phyloP scores from a whole-genome alignment of 2,797 vertebrate genomes.

The Silurus aristotelis region DNA sequence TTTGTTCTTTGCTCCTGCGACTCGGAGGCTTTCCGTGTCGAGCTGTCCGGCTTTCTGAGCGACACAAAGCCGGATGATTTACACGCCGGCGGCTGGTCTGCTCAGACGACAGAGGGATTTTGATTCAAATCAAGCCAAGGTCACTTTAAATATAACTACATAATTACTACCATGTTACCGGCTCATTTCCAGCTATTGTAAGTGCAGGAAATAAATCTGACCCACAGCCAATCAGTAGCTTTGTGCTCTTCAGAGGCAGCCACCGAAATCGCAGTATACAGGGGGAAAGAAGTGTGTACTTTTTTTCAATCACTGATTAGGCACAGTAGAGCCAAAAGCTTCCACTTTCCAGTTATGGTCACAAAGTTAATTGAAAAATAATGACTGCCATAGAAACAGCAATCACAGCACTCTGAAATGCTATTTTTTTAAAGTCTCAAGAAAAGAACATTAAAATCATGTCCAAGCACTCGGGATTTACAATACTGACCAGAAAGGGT shows the following conservation, averaged over 20 bases:
- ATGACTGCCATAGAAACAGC: neutral
- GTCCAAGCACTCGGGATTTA: neutral
- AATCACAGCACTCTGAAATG: neutral
- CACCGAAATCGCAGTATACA: neutral
- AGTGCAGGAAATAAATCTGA: conserved; percentile 27
- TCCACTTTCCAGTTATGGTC: neutral
- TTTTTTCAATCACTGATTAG: neutral
- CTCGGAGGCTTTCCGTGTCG: neutral
- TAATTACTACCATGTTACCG: conserved; percentile 10
- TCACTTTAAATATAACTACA: conserved; percentile 35
- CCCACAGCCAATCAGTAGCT: conserved; percentile 1
- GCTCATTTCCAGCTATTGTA: conserved; percentile 32
- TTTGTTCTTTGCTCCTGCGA: neutral
- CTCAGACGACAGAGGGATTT: neutral
- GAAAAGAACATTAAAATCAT: neutral
- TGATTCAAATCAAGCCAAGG: conserved; percentile 17
- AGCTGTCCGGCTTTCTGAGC: neutral
- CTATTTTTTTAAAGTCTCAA: neutral
- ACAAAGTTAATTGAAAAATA: conserved; percentile 11
- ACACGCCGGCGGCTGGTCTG: conserved; percentile 5
- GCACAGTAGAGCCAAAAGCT: neutral
- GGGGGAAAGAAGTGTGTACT: neutral
- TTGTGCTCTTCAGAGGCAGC: conserved; percentile 1
- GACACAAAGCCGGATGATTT: conserved; percentile 7
- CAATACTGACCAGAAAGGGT: neutral